Conservation (phyloP, 2,113 vertebrate species). For the Tupaia tana region DNA sequence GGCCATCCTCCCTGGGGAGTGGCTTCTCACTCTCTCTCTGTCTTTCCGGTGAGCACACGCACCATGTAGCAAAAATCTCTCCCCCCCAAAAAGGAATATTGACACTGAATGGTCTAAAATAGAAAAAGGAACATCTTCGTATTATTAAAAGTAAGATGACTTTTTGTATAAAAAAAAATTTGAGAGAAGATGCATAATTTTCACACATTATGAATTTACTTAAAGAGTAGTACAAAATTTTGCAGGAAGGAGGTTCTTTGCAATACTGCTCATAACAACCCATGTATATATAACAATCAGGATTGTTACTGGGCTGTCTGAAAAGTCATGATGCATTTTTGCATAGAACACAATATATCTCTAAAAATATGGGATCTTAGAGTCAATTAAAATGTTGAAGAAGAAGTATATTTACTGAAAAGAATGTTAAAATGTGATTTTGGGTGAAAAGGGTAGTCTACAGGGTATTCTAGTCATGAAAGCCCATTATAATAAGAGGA, state of each 20-base stretch:
- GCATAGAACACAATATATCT: no score
- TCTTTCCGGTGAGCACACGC: no score
- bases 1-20: no score
- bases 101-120: background rate
- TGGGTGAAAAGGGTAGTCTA: background rate
- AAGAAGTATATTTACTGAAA: background rate
- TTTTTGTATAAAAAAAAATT: background rate
- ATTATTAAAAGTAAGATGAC: background rate
- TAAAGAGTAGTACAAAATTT: constrained; percentile 13
- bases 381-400: background rate
- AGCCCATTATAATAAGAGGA: background rate
- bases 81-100: background rate
- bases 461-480: background rate
- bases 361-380: no score
- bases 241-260: background rate
- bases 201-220: background rate
- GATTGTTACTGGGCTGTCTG: no score
- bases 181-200: constrained; percentile 5
- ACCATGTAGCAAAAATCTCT: no score
- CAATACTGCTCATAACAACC: background rate
- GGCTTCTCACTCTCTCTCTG: no score
- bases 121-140: background rate
- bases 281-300: background rate
- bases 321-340: no score
- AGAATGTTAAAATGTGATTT: constrained; percentile 4